These are phyloP conservation scores for Zosterops pallidus DNA, from an alignment of 2,113 vertebrate species.

Conservation along the genomic window DNA sequence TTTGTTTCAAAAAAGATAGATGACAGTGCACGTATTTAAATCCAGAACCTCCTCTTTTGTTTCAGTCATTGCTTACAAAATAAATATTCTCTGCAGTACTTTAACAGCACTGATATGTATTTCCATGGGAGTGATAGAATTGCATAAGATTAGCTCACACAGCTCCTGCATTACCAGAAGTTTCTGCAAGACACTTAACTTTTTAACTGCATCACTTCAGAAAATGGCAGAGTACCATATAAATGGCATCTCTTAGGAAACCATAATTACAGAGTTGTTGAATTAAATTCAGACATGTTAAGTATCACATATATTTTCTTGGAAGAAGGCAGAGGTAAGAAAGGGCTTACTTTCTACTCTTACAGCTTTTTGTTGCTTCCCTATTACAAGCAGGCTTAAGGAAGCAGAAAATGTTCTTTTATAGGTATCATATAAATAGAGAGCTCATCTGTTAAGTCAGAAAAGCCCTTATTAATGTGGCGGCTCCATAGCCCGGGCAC, in stretches of 20 bases:
- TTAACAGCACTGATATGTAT: not conserved
- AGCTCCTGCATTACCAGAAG: not conserved
- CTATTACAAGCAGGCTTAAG: not conserved
- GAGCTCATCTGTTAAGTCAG: conserved; percentile 37
- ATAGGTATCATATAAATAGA: conserved; percentile 21
- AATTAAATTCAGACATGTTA: not conserved
- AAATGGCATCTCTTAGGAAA: conserved; percentile 42
- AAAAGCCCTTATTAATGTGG: conserved; percentile 38
- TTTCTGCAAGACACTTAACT: conserved; percentile 10
- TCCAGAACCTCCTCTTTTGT: not conserved
- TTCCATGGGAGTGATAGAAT: not conserved
- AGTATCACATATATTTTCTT: not conserved
- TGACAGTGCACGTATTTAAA: not conserved
- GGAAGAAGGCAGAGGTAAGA: not conserved
- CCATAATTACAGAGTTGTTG: not conserved
- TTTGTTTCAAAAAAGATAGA: not conserved
- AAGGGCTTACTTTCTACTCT: not conserved
- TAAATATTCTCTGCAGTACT: not conserved
- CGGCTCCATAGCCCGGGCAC: conserved; percentile 6
- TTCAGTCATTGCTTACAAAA: not conserved
- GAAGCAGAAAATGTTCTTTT: conserved; percentile 49
- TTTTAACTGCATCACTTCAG: conserved; percentile 23
- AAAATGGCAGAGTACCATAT: not conserved
- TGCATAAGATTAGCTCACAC: not conserved
- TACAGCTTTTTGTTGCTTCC: not conserved